Evolutionary conservation across 2,113 vertebrate genomes (phyloP), one percentile per base, ranked within the genome.

Genomic region (Chloropsis hardwickii): DNA sequence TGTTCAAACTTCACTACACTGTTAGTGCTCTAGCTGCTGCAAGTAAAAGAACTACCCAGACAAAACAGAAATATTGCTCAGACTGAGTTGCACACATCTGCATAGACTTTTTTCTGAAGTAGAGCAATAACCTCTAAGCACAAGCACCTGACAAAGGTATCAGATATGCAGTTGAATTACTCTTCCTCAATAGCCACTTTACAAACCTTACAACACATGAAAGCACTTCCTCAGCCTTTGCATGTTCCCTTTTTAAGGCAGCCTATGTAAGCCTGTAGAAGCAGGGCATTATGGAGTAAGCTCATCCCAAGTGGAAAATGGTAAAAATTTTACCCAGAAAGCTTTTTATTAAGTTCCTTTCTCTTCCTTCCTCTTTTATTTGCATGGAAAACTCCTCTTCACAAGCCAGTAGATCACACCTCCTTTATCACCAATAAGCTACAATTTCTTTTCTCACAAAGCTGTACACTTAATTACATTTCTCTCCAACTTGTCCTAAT

Each of bases 201-300:
- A 58, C 7, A 47, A 71, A 54, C 8, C 17, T 18, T 37, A 48
- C 14, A 70, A 57, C 8, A 53, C 25, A 66, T 23, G 14, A 77
- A 73, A 83, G 7, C 28, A 40, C 37, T 44, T 69, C 14, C 21
- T 73, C n/a, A 40, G 23, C 7, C 37, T 33, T 67, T 82, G 3
- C 9, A 7, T 9, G 20, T 11, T 60, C 11, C 3, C 8, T 22
- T 40, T 80, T 21, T 6, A 40, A 33, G 22, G 1, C 15, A 74
- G 12, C 3, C 9, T 61, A 6, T 28, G 7, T 24, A 19, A 8
- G 25, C 8, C 7, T 18, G 3, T 33, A 61, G 17, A 60, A 81
- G 21, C 27, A 3, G 0, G 3, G 2, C 18, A 18, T 53, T 42
- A 53, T 8, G 1, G 11, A 66, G 3, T 2, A 0, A 91, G 12